phyloP scores from a whole-genome alignment of 2,888 invertebrate genomes.

The Chorisops tibialis region DNA sequence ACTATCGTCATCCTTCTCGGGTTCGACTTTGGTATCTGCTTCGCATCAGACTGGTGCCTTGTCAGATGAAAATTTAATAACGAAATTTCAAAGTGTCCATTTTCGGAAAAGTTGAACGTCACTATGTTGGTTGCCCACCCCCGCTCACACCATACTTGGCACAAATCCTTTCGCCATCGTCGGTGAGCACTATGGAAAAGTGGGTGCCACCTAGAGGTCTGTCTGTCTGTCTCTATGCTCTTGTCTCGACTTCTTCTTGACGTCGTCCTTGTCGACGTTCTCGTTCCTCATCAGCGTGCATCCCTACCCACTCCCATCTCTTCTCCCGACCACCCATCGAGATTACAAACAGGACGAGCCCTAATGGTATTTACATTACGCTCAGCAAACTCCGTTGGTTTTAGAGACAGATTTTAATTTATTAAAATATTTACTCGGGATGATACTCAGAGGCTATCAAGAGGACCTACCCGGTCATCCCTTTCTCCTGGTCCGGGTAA shows the following conservation, averaged over 20 bases:
- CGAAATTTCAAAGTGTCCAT: conserved; percentile 39
- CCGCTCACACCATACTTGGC: neutral
- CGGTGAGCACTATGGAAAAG: conserved; percentile 24
- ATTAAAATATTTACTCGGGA: conserved; percentile 37
- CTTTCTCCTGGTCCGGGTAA: no score
- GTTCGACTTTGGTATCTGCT: no score
- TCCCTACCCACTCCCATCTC: conserved; percentile 28
- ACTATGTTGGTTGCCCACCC: neutral
- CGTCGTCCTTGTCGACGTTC: no score
- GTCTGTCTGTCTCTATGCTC: no score
- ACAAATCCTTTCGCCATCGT: conserved; percentile 17
- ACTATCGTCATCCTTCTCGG: no score
- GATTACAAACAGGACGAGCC: conserved; percentile 28
- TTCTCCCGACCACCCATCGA: neutral
- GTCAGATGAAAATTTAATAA: conserved; percentile 38
- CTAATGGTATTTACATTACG: conserved; percentile 38
- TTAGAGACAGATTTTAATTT: conserved; percentile 39
- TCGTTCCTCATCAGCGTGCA: neutral
- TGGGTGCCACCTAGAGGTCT: conserved; percentile 11
- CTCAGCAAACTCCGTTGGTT: conserved; percentile 29
- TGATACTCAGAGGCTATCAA: neutral
- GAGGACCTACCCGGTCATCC: conserved; percentile 1
- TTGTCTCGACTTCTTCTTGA: no score
- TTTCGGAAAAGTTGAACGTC: conserved; percentile 24
- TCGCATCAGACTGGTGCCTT: no score